Conservation (phyloP, 2,797 vertebrate species). For the Heliangelus exortis region DNA sequence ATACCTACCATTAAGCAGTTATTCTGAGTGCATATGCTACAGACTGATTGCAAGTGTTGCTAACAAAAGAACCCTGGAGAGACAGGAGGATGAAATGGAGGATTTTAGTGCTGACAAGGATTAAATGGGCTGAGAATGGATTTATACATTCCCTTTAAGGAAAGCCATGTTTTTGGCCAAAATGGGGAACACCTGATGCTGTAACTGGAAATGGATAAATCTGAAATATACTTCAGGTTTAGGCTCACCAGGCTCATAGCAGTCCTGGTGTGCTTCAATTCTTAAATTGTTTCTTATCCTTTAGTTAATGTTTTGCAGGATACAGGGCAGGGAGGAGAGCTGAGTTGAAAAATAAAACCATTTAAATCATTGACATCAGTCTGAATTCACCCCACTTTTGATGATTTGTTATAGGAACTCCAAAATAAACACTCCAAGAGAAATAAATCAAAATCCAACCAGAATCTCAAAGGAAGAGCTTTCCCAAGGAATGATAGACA, state of each 20-base stretch:
- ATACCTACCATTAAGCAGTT: slow-evolving; percentile 74
- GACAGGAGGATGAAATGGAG: slow-evolving; percentile 53
- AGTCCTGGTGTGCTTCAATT: neutral
- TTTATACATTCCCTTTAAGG: slow-evolving; percentile 65
- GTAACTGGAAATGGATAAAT: slow-evolving; percentile 36
- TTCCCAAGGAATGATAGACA: neutral
- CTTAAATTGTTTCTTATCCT: neutral
- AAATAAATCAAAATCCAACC: neutral
- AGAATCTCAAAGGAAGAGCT: neutral
- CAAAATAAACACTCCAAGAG: neutral
- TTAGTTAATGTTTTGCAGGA: neutral
- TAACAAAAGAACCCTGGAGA: slow-evolving; percentile 76
- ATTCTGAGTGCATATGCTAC: slow-evolving; percentile 63
- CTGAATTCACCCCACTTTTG: neutral
- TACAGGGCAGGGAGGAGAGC: no score
- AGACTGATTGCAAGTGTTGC: slow-evolving; percentile 2
- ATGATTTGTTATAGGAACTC: slow-evolving; percentile 61
- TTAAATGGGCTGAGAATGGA: slow-evolving; percentile 65
- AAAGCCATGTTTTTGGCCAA: slow-evolving; percentile 44
- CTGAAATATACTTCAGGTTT: slow-evolving; percentile 23
- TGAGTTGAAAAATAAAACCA: no score
- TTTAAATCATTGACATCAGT: no score
- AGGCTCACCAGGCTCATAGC: neutral
- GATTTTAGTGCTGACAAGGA: slow-evolving; percentile 60
- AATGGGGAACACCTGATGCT: slow-evolving; percentile 63